These are phyloP conservation scores for Drosophila lacertosa DNA, from an alignment of 1,140 invertebrate species.

Conservation along the genomic window DNA sequence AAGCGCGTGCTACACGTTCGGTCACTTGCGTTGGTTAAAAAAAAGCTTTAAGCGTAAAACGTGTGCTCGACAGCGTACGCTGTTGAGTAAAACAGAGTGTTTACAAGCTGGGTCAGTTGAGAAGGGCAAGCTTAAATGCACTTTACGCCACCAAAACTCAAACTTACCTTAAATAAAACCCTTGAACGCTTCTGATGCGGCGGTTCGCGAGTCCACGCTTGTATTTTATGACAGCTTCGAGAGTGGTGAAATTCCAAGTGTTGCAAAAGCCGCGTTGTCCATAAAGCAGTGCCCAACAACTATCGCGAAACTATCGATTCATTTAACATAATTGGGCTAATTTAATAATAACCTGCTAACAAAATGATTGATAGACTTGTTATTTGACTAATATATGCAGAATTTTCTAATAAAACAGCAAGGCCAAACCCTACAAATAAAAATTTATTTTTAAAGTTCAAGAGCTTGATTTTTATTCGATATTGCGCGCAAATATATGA, in stretches of 20 bases:
- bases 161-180: slow-evolving; percentile 15
- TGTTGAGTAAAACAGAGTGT: not conserved
- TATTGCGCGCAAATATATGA: not conserved
- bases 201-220: slow-evolving; percentile 33
- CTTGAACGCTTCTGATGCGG: slow-evolving; percentile 25
- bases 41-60: not conserved
- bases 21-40: not conserved
- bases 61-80: not conserved
- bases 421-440: too few species aligned
- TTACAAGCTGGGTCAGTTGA: too few species aligned
- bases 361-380: not conserved
- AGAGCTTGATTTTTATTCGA: too few species aligned
- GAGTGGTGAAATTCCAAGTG: slow-evolving; percentile 14
- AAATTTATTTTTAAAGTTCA: too few species aligned
- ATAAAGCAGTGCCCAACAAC: not conserved
- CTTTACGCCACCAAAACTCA: not conserved
- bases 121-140: too few species aligned
- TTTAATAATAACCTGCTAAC: not conserved
- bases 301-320: slow-evolving; percentile 3
- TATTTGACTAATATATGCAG: too few species aligned
- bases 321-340: not conserved
- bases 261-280: slow-evolving; percentile 14
- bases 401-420: too few species aligned
- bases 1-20: slow-evolving; percentile 37
- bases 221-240: slow-evolving; percentile 36